Evolutionary conservation across 2,888 invertebrate genomes (phyloP).

Genomic region (Eupithecia insigniata): DNA sequence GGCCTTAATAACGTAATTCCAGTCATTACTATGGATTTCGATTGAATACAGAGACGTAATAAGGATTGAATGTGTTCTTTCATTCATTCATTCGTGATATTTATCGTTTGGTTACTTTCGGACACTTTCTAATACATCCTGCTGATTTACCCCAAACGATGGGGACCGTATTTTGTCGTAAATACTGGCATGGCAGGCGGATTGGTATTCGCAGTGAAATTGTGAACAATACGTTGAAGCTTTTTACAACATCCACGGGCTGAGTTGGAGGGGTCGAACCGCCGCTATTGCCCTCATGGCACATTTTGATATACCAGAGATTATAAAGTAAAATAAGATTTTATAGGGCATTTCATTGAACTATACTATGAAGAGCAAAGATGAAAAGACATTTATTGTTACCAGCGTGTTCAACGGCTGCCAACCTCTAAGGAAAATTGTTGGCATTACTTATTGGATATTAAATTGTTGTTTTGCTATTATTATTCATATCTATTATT

Average conservation of each 20-base stretch:
- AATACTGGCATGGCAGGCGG: no score
- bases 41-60: slow-evolving; percentile 66
- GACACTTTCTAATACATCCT: no score
- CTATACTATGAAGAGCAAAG: neutral
- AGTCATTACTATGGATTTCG: slow-evolving; percentile 65
- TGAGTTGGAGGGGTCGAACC: no score
- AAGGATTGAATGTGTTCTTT: slow-evolving; percentile 5
- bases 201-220: neutral
- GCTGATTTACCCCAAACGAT: no score
- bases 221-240: neutral
- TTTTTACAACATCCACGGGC: no score
- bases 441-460: neutral
- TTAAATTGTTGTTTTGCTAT: neutral
- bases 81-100: neutral
- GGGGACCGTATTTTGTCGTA: no score
- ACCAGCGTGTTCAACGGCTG: neutral
- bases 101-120: no score
- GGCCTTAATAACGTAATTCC: slow-evolving; percentile 70
- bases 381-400: neutral
- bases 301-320: no score
- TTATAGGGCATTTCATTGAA: no score
- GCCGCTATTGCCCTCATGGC: no score
- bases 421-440: neutral
- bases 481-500: slow-evolving; percentile 10
- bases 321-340: no score